A percentile compares a stretch with the other conserved stretches of the same genome.
Conservation (phyloP, 2,888 invertebrate genomes). For the Congeria kusceri region DNA sequence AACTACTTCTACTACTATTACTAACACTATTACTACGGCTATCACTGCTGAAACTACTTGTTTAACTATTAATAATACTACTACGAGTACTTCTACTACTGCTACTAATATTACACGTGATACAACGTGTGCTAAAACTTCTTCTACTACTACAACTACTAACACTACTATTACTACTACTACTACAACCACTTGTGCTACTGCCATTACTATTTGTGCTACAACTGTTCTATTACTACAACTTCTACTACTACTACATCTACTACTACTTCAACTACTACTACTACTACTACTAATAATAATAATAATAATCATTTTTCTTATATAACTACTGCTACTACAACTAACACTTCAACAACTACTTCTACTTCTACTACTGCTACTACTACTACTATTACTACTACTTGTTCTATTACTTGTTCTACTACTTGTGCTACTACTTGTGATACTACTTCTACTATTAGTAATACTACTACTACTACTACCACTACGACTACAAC, state of each 20-base stretch:
- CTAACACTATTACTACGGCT: too few species aligned
- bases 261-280: constrained; percentile 4
- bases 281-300: constrained; percentile 4
- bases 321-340: constrained; percentile 5
- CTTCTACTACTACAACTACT: too few species aligned
- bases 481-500: neutral
- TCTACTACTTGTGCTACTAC: too few species aligned
- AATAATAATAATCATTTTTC: neutral
- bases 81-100: too few species aligned
- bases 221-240: constrained; percentile 2
- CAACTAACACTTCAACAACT: neutral
- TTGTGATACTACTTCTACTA: too few species aligned
- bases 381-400: too few species aligned
- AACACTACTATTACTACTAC: neutral
- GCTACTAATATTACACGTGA: too few species aligned
- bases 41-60: too few species aligned
- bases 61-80: too few species aligned
- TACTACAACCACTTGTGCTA: neutral
- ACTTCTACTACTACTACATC: constrained; percentile 4
- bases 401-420: too few species aligned
- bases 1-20: too few species aligned
- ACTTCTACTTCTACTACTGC: neutral
- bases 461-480: neutral
- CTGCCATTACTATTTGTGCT: neutral
- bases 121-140: too few species aligned